Conservation (phyloP, 2,888 invertebrate genomes). For the Agrenia bidenticulata region DNA sequence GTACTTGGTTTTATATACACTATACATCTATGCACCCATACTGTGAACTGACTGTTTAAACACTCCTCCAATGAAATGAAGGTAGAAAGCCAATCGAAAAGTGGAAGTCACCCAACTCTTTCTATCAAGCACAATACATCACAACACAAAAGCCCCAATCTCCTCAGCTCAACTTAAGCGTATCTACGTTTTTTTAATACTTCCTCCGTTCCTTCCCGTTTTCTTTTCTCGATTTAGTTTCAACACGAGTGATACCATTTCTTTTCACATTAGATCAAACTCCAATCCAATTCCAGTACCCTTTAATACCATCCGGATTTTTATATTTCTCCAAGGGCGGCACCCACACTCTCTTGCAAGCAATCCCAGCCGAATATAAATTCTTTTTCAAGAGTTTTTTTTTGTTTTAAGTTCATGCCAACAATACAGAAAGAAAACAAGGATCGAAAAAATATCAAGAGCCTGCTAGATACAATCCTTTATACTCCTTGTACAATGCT, state of each 20-base stretch:
- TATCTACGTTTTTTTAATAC: neutral
- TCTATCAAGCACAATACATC: constrained; percentile 9
- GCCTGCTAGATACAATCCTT: no score
- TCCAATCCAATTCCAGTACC: neutral
- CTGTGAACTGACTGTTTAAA: constrained; percentile 11
- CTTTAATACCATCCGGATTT: neutral
- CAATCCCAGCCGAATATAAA: neutral
- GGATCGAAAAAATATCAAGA: no score
- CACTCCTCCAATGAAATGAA: constrained; percentile 17
- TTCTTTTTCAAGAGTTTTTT: neutral
- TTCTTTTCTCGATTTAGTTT: constrained; percentile 14
- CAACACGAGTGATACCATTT: constrained; percentile 12
- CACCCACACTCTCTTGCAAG: neutral
- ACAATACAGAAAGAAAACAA: neutral
- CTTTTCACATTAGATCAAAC: constrained; percentile 15
- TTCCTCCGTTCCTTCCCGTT: neutral
- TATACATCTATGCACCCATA: no score
- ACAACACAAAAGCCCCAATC: constrained; percentile 11
- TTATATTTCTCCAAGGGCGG: no score
- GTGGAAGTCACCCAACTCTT: constrained; percentile 20
- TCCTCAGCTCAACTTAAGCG: neutral
- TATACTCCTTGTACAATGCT: no score
- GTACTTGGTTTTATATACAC: no score
- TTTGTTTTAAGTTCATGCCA: neutral
- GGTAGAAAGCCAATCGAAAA: constrained; percentile 19